Evolutionary conservation across 2,888 invertebrate species (phyloP).

Genomic region (Phasia obesa): DNA sequence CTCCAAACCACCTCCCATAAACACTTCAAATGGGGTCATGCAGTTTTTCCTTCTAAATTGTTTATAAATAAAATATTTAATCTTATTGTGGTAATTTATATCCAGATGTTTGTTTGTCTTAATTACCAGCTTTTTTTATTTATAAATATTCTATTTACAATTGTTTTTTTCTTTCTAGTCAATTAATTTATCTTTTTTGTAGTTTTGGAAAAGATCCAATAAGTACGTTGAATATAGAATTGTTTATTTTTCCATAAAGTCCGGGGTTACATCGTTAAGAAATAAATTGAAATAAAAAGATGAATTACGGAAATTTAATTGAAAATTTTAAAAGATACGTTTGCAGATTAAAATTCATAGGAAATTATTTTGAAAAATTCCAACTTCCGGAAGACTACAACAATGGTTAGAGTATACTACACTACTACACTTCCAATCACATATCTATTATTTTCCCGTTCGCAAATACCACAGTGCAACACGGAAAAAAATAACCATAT

Average conservation of each 20-base stretch:
- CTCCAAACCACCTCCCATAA: neutral
- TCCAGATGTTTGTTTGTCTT: constrained; percentile 64
- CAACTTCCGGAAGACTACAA: too few relatives aligned
- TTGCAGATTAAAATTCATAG: too few relatives aligned
- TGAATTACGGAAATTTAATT: too few relatives aligned
- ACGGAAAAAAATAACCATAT: too few relatives aligned
- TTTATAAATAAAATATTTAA: constrained; percentile 62
- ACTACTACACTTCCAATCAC: too few relatives aligned
- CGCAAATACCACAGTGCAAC: too few relatives aligned
- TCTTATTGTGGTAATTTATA: constrained; percentile 50
- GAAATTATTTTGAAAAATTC: too few relatives aligned
- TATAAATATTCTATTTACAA: constrained; percentile 31
- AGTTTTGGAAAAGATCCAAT: constrained; percentile 51
- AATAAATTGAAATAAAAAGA: neutral
- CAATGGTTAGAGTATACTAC: too few relatives aligned
- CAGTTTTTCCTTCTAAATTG: constrained; percentile 39
- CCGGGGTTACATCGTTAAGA: constrained; percentile 5
- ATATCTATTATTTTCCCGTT: too few relatives aligned
- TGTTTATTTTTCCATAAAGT: constrained; percentile 18
- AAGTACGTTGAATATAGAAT: constrained; percentile 8
- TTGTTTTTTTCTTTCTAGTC: constrained; percentile 25
- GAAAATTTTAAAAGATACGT: too few relatives aligned
- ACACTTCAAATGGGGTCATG: constrained; percentile 12
- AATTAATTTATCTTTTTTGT: constrained; percentile 23
- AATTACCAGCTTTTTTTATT: constrained; percentile 38